These are phyloP conservation scores for Montifringilla adamsi DNA, from an alignment of 2,113 vertebrate genomes.

Conservation along the genomic window DNA sequence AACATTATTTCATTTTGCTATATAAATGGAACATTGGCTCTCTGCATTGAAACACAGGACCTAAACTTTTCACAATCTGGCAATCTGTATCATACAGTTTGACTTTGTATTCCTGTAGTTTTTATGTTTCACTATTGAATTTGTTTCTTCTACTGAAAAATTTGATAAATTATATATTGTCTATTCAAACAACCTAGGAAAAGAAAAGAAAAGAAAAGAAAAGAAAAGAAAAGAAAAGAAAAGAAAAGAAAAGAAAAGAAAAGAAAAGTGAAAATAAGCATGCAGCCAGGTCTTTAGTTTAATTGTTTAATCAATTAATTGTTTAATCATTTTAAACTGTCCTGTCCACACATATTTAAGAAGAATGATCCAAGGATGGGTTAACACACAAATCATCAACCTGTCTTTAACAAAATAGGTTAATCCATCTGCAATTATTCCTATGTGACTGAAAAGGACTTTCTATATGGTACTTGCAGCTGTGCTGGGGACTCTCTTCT, in stretches of 20 bases:
- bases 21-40: background rate
- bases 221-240: fast-evolving
- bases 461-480: background rate
- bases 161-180: background rate
- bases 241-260: fast-evolving
- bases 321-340: background rate
- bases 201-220: fast-evolving
- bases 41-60: background rate
- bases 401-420: background rate
- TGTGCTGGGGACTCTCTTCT: background rate
- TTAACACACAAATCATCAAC: background rate
- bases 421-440: background rate
- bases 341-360: background rate
- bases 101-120: background rate
- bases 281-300: background rate
- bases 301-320: background rate
- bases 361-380: background rate
- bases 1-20: background rate
- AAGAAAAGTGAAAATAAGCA: background rate
- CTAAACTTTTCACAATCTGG: background rate
- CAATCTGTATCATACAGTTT: background rate
- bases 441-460: background rate
- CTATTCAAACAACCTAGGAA: background rate
- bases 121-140: background rate
- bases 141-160: background rate